Base-by-base conservation (phyloP, 2,888 invertebrate species). In the Scaptomyza flava region DNA sequence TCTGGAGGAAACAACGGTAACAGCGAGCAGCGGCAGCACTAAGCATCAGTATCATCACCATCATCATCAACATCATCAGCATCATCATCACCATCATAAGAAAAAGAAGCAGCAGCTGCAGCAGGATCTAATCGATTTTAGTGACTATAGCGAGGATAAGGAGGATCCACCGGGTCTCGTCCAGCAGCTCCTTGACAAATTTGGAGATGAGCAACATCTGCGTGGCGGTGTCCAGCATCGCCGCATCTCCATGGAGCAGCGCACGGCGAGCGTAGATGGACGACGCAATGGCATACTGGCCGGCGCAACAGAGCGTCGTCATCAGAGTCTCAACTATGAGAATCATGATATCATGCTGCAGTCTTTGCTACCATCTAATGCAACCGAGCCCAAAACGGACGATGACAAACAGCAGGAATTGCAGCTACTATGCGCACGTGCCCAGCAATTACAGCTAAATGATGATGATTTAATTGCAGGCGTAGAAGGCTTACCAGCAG, bases 261-360 rank as follows among this genome's bases (percentile, higher is more conserved):
- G 92, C 46, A 89, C 89, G 41, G 90, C 90, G 1, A 86, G 81
- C 17, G 86, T 90, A 23, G 92, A 92, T 82, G 92, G 92, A 0
- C 79, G 92, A 1, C 89, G 92, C n/a, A 92, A 92, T 71, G 92
- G 92, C 27, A 92, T 92, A 2, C 76, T 91, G 68, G 90, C 90
- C 2, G 72, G 84, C 36, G 83, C 34, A 23, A 62, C 53, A 2
- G 67, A 63, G 74, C 87, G 91, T 1, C 89, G 91, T 6, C 91
- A 91, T 62, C 92, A 91, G 75, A 91, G 91, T 52, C 65, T 92
- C 11, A 91, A 91, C 69, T 92, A 92, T 58, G 91, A 91, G 71
- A 92, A 92, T 58, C 92, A 92, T 57, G 91, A 92, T 71, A 91
- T 92, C 12, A 90, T 92, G 74, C 77, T 89, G 6, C 68, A 64